A percentile compares a stretch with the other conserved stretches of the same genome.
These are phyloP conservation scores for Cydia splendana DNA, from an alignment of 1,140 invertebrate species.

Conservation along the genomic window DNA sequence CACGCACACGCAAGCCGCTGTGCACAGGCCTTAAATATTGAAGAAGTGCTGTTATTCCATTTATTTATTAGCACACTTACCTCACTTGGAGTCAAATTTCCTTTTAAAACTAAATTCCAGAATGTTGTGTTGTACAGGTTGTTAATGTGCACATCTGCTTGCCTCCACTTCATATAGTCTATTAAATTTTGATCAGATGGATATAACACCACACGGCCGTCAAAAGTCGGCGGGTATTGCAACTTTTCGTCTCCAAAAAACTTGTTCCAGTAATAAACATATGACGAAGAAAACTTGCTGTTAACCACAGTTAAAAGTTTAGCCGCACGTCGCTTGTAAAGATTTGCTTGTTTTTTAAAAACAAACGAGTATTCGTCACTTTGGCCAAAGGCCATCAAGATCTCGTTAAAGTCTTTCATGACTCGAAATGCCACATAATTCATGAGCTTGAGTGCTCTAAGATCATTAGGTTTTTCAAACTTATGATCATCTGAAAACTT, in stretches of 20 bases:
- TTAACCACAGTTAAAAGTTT: conserved; percentile 93
- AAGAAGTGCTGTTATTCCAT: no score
- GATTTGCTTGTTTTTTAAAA: conserved; percentile 86
- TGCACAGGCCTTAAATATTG: no score
- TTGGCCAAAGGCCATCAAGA: conserved; percentile 94
- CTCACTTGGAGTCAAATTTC: conserved; percentile 86
- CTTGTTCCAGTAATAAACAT: conserved; percentile 92
- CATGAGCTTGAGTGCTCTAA: conserved; percentile 91
- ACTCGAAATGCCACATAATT: conserved; percentile 90
- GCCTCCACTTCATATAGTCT: conserved; percentile 98
- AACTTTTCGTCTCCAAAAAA: conserved; percentile 87
- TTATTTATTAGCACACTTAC: conserved; percentile 58
- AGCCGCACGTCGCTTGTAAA: conserved; percentile 90
- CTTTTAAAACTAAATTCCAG: conserved; percentile 93
- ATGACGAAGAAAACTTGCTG: conserved; percentile 94
- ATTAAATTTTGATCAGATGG: conserved; percentile 92
- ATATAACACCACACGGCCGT: conserved; percentile 93
- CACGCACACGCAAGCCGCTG: no score
- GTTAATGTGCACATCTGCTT: conserved; percentile 98
- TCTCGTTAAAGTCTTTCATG: conserved; percentile 92
- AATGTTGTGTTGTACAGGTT: conserved; percentile 99
- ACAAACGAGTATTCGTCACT: conserved; percentile 99
- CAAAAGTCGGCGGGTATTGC: conserved; percentile 94
- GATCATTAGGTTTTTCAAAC: conserved; percentile 96
- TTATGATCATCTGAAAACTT: conserved; percentile 92